Evolutionary conservation across 2,113 vertebrate genomes (phyloP).

Genomic region (Miniopterus natalensis): DNA sequence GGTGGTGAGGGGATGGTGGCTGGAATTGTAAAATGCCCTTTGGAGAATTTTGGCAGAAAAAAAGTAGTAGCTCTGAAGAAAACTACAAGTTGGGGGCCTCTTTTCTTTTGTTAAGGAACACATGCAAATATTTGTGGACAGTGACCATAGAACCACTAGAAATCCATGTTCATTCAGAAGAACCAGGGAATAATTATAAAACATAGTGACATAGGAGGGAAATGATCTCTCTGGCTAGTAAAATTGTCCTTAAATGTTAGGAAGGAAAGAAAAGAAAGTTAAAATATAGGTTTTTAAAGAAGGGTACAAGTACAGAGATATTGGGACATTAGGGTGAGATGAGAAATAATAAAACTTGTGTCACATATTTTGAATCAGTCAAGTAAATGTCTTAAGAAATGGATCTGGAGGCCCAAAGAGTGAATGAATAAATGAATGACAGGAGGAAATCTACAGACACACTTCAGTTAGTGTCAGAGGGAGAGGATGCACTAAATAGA

Average conservation of each 20-base stretch:
- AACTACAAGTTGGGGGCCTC: not conserved
- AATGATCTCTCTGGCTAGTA: not conserved
- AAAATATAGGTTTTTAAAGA: not conserved
- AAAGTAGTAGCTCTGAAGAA: not conserved
- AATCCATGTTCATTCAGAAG: slow-evolving; percentile 27
- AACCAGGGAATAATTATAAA: slow-evolving; percentile 18
- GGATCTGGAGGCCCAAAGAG: not conserved
- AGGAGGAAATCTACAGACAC: not conserved
- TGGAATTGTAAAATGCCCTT: not conserved
- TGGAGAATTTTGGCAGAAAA: not conserved
- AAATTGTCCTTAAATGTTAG: not conserved
- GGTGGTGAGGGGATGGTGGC: not conserved
- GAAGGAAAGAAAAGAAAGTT: not conserved
- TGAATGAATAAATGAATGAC: not conserved
- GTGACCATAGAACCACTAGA: not conserved
- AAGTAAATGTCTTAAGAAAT: not conserved
- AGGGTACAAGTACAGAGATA: not conserved
- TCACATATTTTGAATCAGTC: not conserved
- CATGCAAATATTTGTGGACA: not conserved
- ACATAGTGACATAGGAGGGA: not conserved
- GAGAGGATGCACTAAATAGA: not conserved
- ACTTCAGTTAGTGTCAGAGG: not conserved
- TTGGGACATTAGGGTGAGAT: not conserved
- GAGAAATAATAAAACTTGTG: not conserved
- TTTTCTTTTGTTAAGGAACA: not conserved